Percentiles rank a stretch among this genome's conserved stretches.
phyloP scores from a whole-genome alignment of 2,113 vertebrate genomes.

The Gopherus evgoodei region DNA sequence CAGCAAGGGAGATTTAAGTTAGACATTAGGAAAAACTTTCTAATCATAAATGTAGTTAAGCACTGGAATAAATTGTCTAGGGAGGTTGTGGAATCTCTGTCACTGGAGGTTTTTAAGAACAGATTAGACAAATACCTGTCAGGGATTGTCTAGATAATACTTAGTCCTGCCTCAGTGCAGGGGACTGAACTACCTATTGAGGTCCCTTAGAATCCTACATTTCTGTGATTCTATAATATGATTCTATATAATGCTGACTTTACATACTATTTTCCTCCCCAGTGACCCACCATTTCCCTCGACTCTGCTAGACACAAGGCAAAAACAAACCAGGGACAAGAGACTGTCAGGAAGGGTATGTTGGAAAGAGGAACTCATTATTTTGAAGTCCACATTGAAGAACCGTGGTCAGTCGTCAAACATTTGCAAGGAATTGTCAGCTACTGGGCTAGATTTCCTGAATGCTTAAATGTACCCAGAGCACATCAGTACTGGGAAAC shows the following conservation, averaged over 20 bases:
- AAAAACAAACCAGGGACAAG: not conserved
- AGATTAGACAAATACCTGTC: no score
- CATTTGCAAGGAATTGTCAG: not conserved
- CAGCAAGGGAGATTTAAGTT: no score
- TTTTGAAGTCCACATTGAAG: not conserved
- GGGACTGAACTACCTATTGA: no score
- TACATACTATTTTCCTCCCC: rapidly evolving
- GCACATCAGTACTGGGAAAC: not conserved
- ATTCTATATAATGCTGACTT: rapidly evolving
- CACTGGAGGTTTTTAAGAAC: no score
- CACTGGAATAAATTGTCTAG: no score
- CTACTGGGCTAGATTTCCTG: not conserved
- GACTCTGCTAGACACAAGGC: not conserved
- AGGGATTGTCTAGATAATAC: no score
- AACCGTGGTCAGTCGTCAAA: rapidly evolving
- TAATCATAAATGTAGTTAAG: no score
- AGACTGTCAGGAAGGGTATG: not conserved
- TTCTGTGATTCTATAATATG: no score
- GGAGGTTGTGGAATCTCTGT: no score
- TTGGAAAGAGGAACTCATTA: rapidly evolving
- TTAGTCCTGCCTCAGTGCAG: no score
- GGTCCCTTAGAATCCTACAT: no score
- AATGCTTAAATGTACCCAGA: not conserved
- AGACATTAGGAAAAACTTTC: no score
- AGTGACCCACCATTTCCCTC: not conserved